Conservation (phyloP, 2,888 invertebrate species). For the Omphaloscelis lunosa region DNA sequence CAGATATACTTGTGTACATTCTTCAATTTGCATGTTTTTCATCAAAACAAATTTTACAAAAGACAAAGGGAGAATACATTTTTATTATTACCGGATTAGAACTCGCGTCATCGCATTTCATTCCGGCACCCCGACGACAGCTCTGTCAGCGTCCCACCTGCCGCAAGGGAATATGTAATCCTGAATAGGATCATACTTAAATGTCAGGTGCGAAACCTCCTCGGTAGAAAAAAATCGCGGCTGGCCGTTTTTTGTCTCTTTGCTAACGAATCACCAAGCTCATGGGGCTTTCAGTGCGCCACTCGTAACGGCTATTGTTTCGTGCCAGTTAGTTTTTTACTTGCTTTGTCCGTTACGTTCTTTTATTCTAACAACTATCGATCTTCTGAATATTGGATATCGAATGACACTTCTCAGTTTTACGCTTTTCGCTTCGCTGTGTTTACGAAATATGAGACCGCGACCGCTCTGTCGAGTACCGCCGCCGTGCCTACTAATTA, state of each 20-base stretch:
- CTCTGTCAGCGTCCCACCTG: conserved; percentile 55
- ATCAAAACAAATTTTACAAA: conserved; percentile 55
- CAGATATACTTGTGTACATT: conserved; percentile 19
- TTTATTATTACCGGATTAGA: conserved; percentile 59
- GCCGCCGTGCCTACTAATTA: conserved; percentile 31
- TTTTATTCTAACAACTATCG: conserved; percentile 76
- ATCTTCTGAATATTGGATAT: conserved; percentile 69
- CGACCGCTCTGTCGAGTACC: background rate
- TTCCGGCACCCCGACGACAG: conserved; percentile 51
- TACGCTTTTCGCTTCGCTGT: conserved; percentile 35
- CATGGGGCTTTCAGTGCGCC: conserved; percentile 79
- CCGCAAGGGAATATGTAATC: conserved; percentile 60
- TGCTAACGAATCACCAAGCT: conserved; percentile 80
- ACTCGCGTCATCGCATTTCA: conserved; percentile 61
- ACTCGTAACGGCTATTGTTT: conserved; percentile 80
- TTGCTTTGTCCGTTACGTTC: conserved; percentile 70
- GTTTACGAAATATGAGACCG: conserved; percentile 46
- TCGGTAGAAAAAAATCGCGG: conserved; percentile 54
- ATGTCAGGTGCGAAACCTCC: conserved; percentile 58
- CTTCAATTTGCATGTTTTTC: conserved; percentile 56
- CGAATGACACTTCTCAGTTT: conserved; percentile 62
- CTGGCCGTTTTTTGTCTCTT: conserved; percentile 73
- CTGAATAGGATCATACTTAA: conserved; percentile 63
- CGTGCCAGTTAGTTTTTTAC: conserved; percentile 71
- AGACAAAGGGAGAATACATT: conserved; percentile 50